Conservation (phyloP, 2,888 invertebrate genomes). For the Coenonympha arcania region DNA sequence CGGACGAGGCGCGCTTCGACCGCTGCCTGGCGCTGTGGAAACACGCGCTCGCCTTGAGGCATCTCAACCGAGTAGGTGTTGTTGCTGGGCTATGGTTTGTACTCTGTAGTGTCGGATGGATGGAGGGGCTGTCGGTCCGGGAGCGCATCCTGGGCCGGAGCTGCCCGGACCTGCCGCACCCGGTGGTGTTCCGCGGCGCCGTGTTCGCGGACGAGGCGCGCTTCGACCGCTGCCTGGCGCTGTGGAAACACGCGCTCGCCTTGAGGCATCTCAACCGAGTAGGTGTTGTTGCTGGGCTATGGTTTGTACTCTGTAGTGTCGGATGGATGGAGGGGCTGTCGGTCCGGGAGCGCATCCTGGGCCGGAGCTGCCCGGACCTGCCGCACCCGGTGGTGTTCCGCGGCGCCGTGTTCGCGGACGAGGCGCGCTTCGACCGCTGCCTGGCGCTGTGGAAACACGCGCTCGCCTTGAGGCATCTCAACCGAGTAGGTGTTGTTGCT, state of each 20-base stretch:
- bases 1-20: conserved; percentile 90
- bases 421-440: conserved; percentile 88
- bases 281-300: too few relatives aligned
- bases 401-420: conserved; percentile 96
- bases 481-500: conserved; percentile 76
- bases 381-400: conserved; percentile 90
- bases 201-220: conserved; percentile 93
- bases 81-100: too few relatives aligned
- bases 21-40: conserved; percentile 91
- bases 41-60: conserved; percentile 86
- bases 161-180: conserved; percentile 87
- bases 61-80: conserved; percentile 78
- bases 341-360: conserved; percentile 87
- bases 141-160: conserved; percentile 84
- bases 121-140: conserved; percentile 91
- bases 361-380: conserved; percentile 82
- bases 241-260: conserved; percentile 91
- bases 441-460: conserved; percentile 92
- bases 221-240: conserved; percentile 87
- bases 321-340: conserved; percentile 95
- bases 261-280: conserved; percentile 82
- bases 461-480: conserved; percentile 82
- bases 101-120: too few relatives aligned
- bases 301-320: too few relatives aligned
- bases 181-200: conserved; percentile 91